Base-by-base conservation (phyloP, 2,113 vertebrate genomes). In the Neogobius melanostomus region DNA sequence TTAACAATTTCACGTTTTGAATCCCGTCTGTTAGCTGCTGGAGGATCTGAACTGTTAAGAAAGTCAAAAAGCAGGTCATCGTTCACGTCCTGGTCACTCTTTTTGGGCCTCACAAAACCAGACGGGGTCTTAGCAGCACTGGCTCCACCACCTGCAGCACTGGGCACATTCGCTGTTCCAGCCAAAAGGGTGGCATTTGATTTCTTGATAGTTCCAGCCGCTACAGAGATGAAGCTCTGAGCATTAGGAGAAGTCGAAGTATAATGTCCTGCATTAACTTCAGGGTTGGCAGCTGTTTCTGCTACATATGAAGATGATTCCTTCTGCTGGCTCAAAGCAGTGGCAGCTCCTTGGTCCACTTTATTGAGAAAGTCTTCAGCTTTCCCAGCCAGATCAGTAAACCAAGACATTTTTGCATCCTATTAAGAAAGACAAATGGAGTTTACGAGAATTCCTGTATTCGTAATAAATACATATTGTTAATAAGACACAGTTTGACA, bases 1-100 rank as follows among this genome's bases (percentile, higher is more conserved):
- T 89, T 95, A 68, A 74, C 77, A 43, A 80, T 89, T 44, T 97
- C 97, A 75, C 90, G 93, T 81, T 90, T 95, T 47, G 92, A 83
- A 56, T 98, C 95, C 66, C 91, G 90, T 79, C 85, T 94, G 71
- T 90, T 94, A 1, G 88, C 87, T 36, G 92, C 91, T 1, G 95
- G 93, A 48, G 96, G 95, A 59, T 98, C 95, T 0, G 96, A 95
- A 83, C 98, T 99, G 85, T 99, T 99, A 67, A 99, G 94, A 91
- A 99, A 99, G 90, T 99, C 95, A 92, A 99, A 99, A 0, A 99
- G 93, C 76, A 96, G 89, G 72, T 99, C 97, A 60, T 99, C 98
- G n/a, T 97, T 92, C 65, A 97, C 94, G 72, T 98, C 96, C 5
- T 93, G 92, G 65, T 89, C 85, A 7, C 80, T 86, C 75, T 96